Evolutionary conservation across 2,797 vertebrate genomes (phyloP).

Genomic region (Sebastes vulpes): DNA sequence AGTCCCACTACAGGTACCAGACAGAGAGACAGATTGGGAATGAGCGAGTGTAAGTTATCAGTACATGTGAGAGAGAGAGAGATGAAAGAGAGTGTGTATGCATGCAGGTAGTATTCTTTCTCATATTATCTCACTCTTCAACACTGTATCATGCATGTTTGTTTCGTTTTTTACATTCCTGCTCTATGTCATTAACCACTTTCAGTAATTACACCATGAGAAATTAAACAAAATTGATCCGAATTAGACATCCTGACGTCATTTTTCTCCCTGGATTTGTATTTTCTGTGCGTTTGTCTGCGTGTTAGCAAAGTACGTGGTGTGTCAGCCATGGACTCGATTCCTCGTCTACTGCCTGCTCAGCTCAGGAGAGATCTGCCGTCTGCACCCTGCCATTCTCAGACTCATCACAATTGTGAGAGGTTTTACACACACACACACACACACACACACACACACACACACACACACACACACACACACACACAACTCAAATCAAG

Average conservation of each 20-base stretch:
- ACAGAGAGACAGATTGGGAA: background rate
- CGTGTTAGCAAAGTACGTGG: slow-evolving; percentile 84
- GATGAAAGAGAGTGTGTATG: background rate
- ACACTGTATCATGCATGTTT: background rate
- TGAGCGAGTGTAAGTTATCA: slow-evolving; percentile 1
- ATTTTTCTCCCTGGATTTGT: slow-evolving; percentile 2
- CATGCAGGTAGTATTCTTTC: background rate
- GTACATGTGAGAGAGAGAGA: background rate
- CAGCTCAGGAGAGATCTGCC: slow-evolving; percentile 81
- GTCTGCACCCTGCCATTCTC: slow-evolving; percentile 90
- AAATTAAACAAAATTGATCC: slow-evolving; percentile 2
- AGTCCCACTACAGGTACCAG: slow-evolving; percentile 86
- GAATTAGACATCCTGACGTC: background rate
- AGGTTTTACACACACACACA: background rate
- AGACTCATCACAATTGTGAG: slow-evolving; percentile 91
- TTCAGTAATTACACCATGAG: background rate
- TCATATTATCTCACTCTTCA: background rate
- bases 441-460: slow-evolving; percentile 8
- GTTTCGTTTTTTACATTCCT: background rate
- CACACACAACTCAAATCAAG: slow-evolving; percentile 2
- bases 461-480: slow-evolving; percentile 1
- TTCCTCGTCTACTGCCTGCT: slow-evolving; percentile 90
- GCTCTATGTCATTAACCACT: background rate
- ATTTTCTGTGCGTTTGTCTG: slow-evolving; percentile 12
- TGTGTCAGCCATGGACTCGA: slow-evolving; percentile 91